Evolutionary conservation across 1,140 invertebrate genomes (phyloP), one percentile per base, ranked within the genome.

Genomic region (Eulimnadia texana): DNA sequence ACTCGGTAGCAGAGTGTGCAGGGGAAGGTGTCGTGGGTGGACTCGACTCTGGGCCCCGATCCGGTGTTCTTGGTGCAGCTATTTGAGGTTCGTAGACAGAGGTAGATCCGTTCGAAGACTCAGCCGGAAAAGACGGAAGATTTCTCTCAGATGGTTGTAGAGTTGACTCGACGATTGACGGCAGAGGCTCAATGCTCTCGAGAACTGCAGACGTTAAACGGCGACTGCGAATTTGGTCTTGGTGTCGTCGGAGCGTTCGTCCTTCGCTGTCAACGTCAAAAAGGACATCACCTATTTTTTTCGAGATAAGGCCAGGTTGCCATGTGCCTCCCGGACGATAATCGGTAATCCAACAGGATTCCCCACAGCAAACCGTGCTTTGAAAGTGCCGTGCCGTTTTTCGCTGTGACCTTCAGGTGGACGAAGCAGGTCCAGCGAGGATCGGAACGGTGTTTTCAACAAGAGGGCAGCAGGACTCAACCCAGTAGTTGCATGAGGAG

Each of bases 401-500:
- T 20, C 9, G 10, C 3, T 52, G 6, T 9, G 3, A n/a, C 16
- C 33, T 42, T 42, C 6, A 9, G 33, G 23, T 10, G 51, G 51
- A 6, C 23, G 3, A 9, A 52, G 9, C 51, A 52, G 23, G 23
- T 52, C 51, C 51, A 6, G 19, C 51, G n/a, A 10, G 9, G 51
- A 52, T 6, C n/a, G 51, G 23, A 52, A 20, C 6, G 51, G 19
- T 9, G 3, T 9, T 52, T 52, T 52, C 19, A 52, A 19, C 51
- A 52, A 22, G n/a, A 52, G n/a, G n/a, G n/a, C 9, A 24, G 64
- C 64, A 3, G 66, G 64, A 13, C 57, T 33, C 23, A 23, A n/a
- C 19, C 65, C 66, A 2, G 64, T 67, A 19, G 59, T 59, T 3
- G 63, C 47, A 47, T 67, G 66, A 50, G 62, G 66, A 11, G 59